Percentiles rank a stretch among this genome's conserved stretches.
Evolutionary conservation across 30 jellyfish, hydroid and myxozoan genomes (phyloP).

Genomic region (Chrysaora quinquecirrha): DNA sequence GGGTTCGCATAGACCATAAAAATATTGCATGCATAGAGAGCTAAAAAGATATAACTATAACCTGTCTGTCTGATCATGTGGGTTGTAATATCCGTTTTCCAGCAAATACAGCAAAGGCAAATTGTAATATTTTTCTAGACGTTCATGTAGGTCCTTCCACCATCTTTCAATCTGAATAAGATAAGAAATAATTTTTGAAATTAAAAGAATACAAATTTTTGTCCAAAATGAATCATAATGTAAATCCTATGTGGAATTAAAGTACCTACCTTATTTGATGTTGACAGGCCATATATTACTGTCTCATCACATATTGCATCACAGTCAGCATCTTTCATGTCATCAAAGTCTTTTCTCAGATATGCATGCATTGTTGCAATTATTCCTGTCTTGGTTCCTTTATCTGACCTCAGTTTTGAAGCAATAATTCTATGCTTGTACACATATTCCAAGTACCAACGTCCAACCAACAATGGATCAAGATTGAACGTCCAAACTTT

Average conservation of each 20-base stretch:
- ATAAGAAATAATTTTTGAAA: neutral
- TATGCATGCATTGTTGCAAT: constrained; percentile 34
- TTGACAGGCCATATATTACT: constrained; percentile 20
- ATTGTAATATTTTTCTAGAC: constrained; percentile 35
- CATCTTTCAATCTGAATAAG: constrained; percentile 55
- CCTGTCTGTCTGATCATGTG: constrained; percentile 25
- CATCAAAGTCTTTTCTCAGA: neutral
- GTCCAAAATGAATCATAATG: neutral
- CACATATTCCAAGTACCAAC: constrained; percentile 23
- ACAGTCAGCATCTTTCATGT: neutral
- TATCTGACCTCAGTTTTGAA: neutral
- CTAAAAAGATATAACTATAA: neutral
- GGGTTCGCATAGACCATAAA: neutral
- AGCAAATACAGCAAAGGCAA: neutral
- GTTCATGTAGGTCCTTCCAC: constrained; percentile 58
- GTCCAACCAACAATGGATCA: constrained; percentile 3
- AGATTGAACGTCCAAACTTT: constrained; percentile 5
- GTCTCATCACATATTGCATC: neutral
- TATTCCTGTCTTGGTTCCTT: constrained; percentile 11
- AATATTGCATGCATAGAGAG: neutral
- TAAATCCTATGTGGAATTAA: neutral
- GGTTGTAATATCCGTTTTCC: constrained; percentile 14
- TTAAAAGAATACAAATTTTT: neutral
- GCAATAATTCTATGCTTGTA: neutral
- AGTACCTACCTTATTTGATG: neutral